Base-by-base conservation (phyloP, 2,797 vertebrate species). In the Chromobotia macracanthus region DNA sequence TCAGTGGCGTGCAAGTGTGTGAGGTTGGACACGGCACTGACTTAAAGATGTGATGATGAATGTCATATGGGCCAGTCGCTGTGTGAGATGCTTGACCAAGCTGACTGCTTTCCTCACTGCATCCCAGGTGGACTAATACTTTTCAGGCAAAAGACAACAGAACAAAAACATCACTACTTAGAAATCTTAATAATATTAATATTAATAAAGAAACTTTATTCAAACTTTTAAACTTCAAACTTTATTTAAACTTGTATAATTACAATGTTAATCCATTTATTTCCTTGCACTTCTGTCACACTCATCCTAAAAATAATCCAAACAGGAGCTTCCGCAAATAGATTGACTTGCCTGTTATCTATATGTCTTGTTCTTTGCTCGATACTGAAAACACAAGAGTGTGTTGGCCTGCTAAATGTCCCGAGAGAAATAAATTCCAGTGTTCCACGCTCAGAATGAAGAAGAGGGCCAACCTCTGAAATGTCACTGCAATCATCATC, bases 41-140 rank as follows among this genome's bases (percentile, higher is more conserved):
- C 97, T 96, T 97, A 97, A 95, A 91, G 95, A 97, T 96, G 95
- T 96, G 96, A 98, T 96, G 97, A 96, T 96, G 95, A 98, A 96
- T 97, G 97, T 96, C 94, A 96, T 97, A 96, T 97, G 96, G 97
- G 92, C 93, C 92, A 98, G 96, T 95, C 96, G 98, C 93, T 81
- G 92, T 92, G 94, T 84, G 94, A 91, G 95, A 97, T 94, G 96
- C 96, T 97, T 94, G 95, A 94, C 94, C 96, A 96, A 93, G 96
- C 96, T 96, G 97, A 97, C 96, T 95, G 87, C 90, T 93, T 94
- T 94, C 95, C 97, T 98, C 97, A 98, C 96, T 96, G 95, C 94
- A 95, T 96, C 96, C 95, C 97, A 98, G 97, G 97, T 98, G 94
- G 91, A 91, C 93, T 94, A 91, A 65, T 53, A 83, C 16, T 94